Evolutionary conservation across 2,797 vertebrate species (phyloP), one percentile per base, ranked within the genome.

Genomic region (Micrastur ruficollis): DNA sequence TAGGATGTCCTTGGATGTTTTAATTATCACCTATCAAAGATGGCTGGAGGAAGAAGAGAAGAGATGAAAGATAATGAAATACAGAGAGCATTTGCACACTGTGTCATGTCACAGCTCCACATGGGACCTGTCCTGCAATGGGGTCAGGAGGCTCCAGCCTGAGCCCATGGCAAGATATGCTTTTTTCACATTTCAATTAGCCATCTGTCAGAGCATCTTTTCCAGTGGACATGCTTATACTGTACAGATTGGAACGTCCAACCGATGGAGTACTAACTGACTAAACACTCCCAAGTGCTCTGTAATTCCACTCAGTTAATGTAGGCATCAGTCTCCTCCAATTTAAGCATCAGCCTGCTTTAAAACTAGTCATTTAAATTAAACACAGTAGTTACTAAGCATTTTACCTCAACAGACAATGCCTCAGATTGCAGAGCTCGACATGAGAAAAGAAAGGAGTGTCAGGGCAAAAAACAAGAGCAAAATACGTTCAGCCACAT

Each of bases 201-300:
- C 38, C 73, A 84, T 94, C 87, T 97, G 87, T 97, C 91, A 89
- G 46, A 94, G 62, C 72, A 90, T 44, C 85, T 94, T 94, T 97
- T 95, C 93, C 93, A 81, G 49, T 86, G 89, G 81, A 88, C 89
- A 81, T 91, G 66, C 18, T 93, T 32, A 8, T 23, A 59, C 47
- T 46, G 18, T 49, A 62, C 81, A 85, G 29, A 92, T 38, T 72
- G 72, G 68, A 97, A 72, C 2, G 4, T 76, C 81, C 84, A 95
- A 18, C 61, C 0, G 2, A 81, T 46, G 0, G 0, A 86, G 86
- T 38, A 23, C 68, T 79, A 62, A 66, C 58, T 63, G 81, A 76
- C 61, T 58, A 34, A 86, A 65, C 62, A 12, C 25, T 78, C 75
- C 53, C 0, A 0, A 74, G 53, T 46, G 38, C 47, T 89, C 84